Conservation (phyloP, 2,888 invertebrate genomes). For the Machimus atricapillus region DNA sequence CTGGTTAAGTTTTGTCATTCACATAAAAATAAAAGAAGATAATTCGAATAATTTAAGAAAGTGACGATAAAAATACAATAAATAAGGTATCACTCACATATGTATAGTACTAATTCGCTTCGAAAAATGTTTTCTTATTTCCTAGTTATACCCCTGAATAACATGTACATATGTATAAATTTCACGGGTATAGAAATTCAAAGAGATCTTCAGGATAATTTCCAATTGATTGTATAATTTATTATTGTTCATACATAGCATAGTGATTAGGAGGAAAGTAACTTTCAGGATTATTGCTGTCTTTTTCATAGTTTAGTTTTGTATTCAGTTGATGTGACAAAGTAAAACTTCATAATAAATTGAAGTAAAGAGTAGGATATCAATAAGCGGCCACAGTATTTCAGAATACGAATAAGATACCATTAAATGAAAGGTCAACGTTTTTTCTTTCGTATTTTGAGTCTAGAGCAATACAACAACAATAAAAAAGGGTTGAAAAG, state of each 20-base stretch:
- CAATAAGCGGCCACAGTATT: too few relatives aligned
- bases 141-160: background rate
- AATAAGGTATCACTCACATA: background rate
- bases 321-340: background rate
- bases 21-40: background rate
- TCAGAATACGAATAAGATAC: too few relatives aligned
- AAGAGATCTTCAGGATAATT: background rate
- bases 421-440: too few relatives aligned
- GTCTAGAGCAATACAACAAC: background rate
- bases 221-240: background rate
- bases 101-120: background rate
- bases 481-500: background rate
- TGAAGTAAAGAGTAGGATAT: too few relatives aligned
- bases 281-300: background rate
- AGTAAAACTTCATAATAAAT: too few relatives aligned
- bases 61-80: background rate
- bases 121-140: background rate
- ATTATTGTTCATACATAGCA: background rate
- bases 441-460: background rate
- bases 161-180: background rate
- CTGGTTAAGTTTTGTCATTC: background rate
- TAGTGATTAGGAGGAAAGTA: background rate
- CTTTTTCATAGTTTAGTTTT: background rate
- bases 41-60: background rate
- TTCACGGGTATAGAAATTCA: background rate